Evolutionary conservation across 2,113 vertebrate species (phyloP).

Genomic region (Colaptes auratus): DNA sequence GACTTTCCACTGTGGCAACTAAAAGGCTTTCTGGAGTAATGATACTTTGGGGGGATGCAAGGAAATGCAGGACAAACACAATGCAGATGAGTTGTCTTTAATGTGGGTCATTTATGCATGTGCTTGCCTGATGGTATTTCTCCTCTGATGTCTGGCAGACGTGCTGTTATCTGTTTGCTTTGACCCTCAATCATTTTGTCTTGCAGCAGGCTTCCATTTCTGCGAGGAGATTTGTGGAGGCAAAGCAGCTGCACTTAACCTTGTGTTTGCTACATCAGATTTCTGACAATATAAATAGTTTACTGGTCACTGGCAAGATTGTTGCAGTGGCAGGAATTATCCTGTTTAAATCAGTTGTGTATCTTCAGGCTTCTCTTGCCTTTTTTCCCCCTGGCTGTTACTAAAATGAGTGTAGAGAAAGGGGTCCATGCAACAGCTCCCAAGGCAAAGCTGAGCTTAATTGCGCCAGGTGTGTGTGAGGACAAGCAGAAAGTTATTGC

Average conservation of each 20-base stretch:
- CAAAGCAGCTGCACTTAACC: background rate
- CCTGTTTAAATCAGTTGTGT: background rate
- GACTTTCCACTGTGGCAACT: background rate
- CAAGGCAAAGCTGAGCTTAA: background rate
- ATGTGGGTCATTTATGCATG: background rate
- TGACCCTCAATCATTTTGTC: conserved; percentile 12
- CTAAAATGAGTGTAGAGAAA: background rate
- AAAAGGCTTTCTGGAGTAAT: background rate
- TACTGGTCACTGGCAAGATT: background rate
- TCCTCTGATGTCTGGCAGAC: background rate
- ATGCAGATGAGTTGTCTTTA: background rate
- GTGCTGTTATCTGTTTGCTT: background rate
- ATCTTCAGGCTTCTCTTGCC: background rate
- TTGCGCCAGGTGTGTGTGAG: accelerated
- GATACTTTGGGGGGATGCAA: background rate
- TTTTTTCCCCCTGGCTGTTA: background rate
- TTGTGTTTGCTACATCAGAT: background rate
- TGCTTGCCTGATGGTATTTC: background rate
- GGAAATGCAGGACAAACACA: background rate
- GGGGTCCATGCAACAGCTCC: accelerated
- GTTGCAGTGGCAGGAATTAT: background rate
- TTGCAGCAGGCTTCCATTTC: background rate
- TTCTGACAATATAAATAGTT: background rate
- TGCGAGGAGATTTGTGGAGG: background rate
- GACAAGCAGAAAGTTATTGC: background rate